phyloP scores from a whole-genome alignment of 2,797 vertebrate genomes.

The Smutsia gigantea region DNA sequence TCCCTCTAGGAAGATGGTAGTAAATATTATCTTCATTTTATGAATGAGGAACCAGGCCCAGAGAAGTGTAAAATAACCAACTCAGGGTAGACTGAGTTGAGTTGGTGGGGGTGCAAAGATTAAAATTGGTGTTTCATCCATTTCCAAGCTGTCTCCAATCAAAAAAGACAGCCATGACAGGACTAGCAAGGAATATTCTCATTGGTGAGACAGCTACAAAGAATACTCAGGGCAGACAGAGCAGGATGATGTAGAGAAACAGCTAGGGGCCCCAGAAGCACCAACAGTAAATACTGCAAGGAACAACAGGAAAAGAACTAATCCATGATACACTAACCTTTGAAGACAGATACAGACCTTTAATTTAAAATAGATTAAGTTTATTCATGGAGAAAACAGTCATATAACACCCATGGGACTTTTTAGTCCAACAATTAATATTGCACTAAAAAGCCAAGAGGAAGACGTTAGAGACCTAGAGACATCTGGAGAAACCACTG shows the following conservation, averaged over 20 bases:
- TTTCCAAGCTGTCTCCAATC: background rate
- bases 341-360: conserved; percentile 84
- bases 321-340: conserved; percentile 45
- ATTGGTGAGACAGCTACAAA: background rate
- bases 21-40: background rate
- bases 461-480: conserved; percentile 74
- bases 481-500: conserved; percentile 67
- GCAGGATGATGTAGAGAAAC: conserved; percentile 39
- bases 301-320: conserved; percentile 64
- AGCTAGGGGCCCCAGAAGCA: conserved; percentile 56
- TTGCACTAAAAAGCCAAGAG: conserved; percentile 79
- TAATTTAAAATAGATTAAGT: conserved; percentile 84
- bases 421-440: conserved; percentile 83
- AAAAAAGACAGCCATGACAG: background rate
- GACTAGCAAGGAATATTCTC: background rate
- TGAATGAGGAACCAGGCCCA: conserved; percentile 6
- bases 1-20: background rate
- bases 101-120: background rate
- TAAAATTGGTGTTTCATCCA: background rate
- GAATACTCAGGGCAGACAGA: background rate
- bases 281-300: conserved; percentile 70
- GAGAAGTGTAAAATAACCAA: background rate
- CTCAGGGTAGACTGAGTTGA: background rate
- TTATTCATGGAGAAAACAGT: conserved; percentile 84
- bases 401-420: conserved; percentile 78